Evolutionary conservation across 1,140 invertebrate genomes (phyloP).

Genomic region (Monomorium pharaonis): DNA sequence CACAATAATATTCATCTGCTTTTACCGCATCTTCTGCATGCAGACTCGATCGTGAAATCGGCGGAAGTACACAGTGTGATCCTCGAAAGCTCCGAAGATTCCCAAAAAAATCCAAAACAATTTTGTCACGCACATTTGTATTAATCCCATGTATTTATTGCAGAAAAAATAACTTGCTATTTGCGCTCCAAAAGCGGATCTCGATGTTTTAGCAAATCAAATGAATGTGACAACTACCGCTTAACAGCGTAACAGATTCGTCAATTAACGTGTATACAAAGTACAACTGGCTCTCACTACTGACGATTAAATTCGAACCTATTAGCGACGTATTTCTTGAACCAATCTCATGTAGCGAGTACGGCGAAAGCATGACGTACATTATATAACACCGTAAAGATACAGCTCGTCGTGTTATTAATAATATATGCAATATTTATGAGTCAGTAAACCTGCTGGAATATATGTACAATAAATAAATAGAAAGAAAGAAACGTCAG

Average conservation of each 20-base stretch:
- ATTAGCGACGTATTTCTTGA: conserved; percentile 29
- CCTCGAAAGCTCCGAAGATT: conserved; percentile 17
- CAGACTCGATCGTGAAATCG: conserved; percentile 40
- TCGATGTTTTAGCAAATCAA: conserved; percentile 4
- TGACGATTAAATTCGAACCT: conserved; percentile 6
- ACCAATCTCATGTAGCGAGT: conserved; percentile 47
- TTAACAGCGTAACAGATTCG: conserved; percentile 35
- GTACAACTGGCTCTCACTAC: conserved; percentile 19
- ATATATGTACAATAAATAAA: conserved; percentile 60
- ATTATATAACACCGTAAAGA: conserved; percentile 46
- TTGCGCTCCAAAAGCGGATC: neutral
- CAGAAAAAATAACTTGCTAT: conserved; percentile 16
- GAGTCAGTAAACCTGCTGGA: conserved; percentile 39
- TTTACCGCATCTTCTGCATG: conserved; percentile 59
- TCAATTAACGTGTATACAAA: conserved; percentile 28
- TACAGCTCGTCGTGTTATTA: conserved; percentile 28
- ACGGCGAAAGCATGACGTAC: conserved; percentile 52
- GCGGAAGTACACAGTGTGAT: neutral
- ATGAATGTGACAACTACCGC: neutral
- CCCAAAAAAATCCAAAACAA: conserved; percentile 1
- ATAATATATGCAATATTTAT: conserved; percentile 53
- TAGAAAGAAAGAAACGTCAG: conserved; percentile 28
- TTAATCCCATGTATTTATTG: neutral
- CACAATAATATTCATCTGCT: conserved; percentile 52
- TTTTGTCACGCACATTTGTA: neutral